phyloP scores from a whole-genome alignment of 2,113 vertebrate species.

The Paralichthys olivaceus region DNA sequence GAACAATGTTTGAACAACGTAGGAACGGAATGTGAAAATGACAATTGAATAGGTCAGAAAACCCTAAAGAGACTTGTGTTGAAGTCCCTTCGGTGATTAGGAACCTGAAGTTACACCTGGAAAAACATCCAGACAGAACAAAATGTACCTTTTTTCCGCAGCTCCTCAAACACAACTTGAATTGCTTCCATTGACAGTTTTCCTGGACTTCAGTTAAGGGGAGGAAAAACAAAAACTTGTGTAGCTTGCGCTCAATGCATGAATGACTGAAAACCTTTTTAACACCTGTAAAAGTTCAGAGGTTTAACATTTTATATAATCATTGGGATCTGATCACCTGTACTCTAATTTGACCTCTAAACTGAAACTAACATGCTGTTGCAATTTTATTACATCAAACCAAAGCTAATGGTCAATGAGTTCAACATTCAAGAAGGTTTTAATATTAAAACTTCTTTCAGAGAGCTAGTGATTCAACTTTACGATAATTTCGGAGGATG shows the following conservation, averaged over 20 bases:
- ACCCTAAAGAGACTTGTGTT: no score
- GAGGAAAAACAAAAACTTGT: neutral
- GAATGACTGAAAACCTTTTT: neutral
- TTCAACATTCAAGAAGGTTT: neutral
- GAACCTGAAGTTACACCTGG: no score
- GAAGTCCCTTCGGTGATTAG: no score
- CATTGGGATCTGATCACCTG: neutral
- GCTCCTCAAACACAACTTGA: conserved; percentile 94
- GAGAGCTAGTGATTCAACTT: neutral
- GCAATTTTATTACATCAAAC: no score
- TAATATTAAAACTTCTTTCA: neutral
- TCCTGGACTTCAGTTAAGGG: conserved; percentile 87
- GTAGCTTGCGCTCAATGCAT: neutral
- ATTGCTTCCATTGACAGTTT: conserved; percentile 94
- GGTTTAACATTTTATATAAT: no score
- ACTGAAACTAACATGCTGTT: no score
- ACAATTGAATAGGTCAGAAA: no score
- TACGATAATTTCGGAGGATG: no score
- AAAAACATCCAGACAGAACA: neutral
- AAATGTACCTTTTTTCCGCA: conserved; percentile 93
- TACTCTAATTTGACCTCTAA: neutral
- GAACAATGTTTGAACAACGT: no score
- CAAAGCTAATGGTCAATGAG: neutral
- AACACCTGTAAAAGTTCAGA: neutral
- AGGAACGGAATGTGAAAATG: no score